Evolutionary conservation across 1,140 invertebrate genomes (phyloP), one percentile per base, ranked within the genome.

Genomic region (Tribolium madens): DNA sequence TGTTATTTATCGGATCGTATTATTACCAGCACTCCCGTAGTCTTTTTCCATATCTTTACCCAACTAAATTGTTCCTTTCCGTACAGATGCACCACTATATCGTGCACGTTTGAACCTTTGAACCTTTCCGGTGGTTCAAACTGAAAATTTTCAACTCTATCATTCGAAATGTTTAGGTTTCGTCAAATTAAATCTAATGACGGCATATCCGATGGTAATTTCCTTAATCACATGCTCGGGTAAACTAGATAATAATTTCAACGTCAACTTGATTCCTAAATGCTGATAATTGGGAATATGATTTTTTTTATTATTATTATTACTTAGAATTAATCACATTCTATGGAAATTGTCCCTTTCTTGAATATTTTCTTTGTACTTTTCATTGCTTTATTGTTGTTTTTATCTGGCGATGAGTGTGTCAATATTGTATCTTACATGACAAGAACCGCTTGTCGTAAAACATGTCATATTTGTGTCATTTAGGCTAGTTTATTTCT

Each of bases 1-100:
- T 76, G 74, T 79, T 79, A 79, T 79, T 79, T 79, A 79, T 79
- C 71, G 75, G 18, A 74, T 72, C 60, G 57, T 53, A 72, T 79
- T 79, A 79, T 78, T 76, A 76, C 74, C 33, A 47, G 64, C 48
- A 70, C 77, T 69, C 72, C 77, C 52, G 73, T 57, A 46, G 75
- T 71, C 69, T 76, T 76, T 69, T 46, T 21, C 36, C 33, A 76
- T 69, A 76, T 75, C 74, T 69, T 64, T 21, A 26, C 31, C 53
- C 33, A 42, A 33, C 74, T 50, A 64, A 68, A 70, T 70, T 47
- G 57, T 64, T 64, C 57, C 57, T 64, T 33, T 64, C 57, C 57
- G 6, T 26, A 31, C 26, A 60, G 17, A 60, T 21, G 17, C 7
- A 33, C 57, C 31, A 64, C 57, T 18, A 9, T 2, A 57, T 18